Percentiles rank a stretch among this genome's conserved stretches.
Conservation (phyloP, 2,797 vertebrate species). For the Hoplostethus atlanticus region DNA sequence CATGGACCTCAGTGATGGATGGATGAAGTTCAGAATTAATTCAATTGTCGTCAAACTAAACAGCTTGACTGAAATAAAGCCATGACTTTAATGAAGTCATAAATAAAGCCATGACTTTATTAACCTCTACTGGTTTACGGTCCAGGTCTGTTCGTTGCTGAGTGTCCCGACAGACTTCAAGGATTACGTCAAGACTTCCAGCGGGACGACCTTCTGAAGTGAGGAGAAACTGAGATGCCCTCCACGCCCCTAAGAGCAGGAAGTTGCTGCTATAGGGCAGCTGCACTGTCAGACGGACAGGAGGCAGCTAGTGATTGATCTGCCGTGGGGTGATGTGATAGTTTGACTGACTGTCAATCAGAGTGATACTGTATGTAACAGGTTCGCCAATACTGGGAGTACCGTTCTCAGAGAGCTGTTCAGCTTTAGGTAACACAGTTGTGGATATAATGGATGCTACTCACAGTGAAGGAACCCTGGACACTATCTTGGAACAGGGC, state of each 20-base stretch:
- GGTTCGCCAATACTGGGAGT: neutral
- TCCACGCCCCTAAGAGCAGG: neutral
- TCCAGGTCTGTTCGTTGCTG: slow-evolving; percentile 83
- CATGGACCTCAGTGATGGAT: too few species aligned
- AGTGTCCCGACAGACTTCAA: slow-evolving; percentile 79
- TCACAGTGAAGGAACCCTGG: too few species aligned
- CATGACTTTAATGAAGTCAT: too few species aligned
- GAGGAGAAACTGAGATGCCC: neutral
- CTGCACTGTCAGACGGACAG: neutral
- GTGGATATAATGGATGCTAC: too few species aligned
- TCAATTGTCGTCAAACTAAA: too few species aligned
- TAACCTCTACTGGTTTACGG: neutral
- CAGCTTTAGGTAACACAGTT: too few species aligned
- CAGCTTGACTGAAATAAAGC: too few species aligned
- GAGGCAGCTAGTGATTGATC: neutral
- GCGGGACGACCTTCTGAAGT: slow-evolving; percentile 79
- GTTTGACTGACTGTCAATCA: neutral
- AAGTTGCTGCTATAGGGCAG: neutral
- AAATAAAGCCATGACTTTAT: too few species aligned
- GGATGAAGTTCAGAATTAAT: too few species aligned
- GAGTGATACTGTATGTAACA: neutral
- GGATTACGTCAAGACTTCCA: slow-evolving; percentile 68
- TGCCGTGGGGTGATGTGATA: slow-evolving; percentile 13
- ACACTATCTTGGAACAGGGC: too few species aligned
- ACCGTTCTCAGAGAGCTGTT: too few species aligned